Conservation (phyloP, 2,797 vertebrate genomes). For the Lagodon rhomboides region DNA sequence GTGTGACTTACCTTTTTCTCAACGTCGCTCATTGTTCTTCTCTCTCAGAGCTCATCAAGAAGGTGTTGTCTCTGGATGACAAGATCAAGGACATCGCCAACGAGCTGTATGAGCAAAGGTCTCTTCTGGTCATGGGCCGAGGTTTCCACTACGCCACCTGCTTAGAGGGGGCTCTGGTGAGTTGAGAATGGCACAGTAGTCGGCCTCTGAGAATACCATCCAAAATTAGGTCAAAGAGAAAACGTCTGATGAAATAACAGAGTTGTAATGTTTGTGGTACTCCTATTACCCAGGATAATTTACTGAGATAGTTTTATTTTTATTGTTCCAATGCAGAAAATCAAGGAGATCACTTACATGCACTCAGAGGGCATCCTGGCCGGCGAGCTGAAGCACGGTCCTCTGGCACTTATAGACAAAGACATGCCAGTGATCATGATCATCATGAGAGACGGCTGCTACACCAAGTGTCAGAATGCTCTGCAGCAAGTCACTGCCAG, state of each 20-base stretch:
- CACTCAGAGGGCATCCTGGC: conserved; percentile 97
- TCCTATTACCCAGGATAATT: background rate
- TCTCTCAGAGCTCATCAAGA: conserved; percentile 90
- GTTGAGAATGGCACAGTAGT: conserved; percentile 48
- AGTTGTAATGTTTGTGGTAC: background rate
- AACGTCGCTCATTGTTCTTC: conserved; percentile 9
- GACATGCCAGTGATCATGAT: conserved; percentile 98
- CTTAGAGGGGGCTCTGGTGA: conserved; percentile 96
- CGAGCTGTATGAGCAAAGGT: conserved; percentile 92
- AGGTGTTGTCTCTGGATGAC: conserved; percentile 91
- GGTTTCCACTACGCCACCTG: conserved; percentile 97
- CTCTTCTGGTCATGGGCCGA: conserved; percentile 95
- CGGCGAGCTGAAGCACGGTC: conserved; percentile 96
- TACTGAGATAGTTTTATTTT: background rate
- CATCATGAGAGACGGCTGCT: conserved; percentile 95
- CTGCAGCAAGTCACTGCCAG: conserved; percentile 94
- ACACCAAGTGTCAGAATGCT: conserved; percentile 95
- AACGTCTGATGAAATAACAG: background rate
- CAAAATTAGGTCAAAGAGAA: background rate
- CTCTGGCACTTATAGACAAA: conserved; percentile 93
- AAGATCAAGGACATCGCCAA: conserved; percentile 92
- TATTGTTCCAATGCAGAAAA: conserved; percentile 87
- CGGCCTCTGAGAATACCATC: background rate
- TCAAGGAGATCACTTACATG: conserved; percentile 99
- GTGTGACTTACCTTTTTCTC: background rate